These are phyloP conservation scores for Stichodactyla helianthus DNA, from an alignment of 64 coral and sea anemone genomes.

Conservation along the genomic window DNA sequence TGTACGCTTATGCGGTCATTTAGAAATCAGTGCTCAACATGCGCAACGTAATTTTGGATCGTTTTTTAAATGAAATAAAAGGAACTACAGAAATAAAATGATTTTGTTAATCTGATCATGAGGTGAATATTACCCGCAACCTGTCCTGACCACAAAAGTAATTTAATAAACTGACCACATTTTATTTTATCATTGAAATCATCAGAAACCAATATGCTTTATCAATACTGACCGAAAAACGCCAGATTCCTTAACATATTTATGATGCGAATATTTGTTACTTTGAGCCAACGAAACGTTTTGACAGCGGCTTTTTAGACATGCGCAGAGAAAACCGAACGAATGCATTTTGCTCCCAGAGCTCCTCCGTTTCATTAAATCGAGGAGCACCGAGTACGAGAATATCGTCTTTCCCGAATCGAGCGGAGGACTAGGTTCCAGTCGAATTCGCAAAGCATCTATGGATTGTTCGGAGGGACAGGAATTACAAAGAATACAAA, in stretches of 20 bases:
- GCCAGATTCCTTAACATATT: neutral
- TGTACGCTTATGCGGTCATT: neutral
- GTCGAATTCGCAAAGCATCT: no score
- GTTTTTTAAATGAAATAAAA: neutral
- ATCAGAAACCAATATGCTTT: neutral
- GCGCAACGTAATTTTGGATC: neutral
- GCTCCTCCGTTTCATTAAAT: no score
- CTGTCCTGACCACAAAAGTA: neutral
- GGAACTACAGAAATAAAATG: neutral
- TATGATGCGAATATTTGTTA: neutral
- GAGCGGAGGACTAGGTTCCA: no score
- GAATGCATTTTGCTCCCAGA: no score
- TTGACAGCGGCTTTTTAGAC: no score
- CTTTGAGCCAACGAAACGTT: neutral
- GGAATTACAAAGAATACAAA: no score
- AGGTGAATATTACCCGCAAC: neutral
- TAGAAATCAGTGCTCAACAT: neutral
- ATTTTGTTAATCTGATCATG: neutral
- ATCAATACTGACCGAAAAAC: neutral
- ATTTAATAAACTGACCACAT: neutral
- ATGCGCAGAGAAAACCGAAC: neutral
- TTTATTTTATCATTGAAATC: neutral
- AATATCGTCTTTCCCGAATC: no score
- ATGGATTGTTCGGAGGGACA: no score
- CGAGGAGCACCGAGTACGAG: no score